These are phyloP conservation scores for Rattus norvegicus DNA, from an alignment of 2,113 vertebrate genomes.

Conservation along the genomic window DNA sequence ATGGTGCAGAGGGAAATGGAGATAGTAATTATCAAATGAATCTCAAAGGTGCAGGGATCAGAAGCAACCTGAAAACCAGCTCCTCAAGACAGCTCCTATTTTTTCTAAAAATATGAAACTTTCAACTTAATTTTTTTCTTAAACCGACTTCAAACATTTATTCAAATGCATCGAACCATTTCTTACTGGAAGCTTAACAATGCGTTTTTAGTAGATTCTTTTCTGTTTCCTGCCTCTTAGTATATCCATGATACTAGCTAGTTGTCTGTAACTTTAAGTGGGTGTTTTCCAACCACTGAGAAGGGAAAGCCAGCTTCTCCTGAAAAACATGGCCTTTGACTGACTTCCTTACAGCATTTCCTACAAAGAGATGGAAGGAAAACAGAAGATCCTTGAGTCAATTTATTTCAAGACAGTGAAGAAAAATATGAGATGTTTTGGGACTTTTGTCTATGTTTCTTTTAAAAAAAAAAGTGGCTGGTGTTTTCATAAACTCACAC, in stretches of 20 bases:
- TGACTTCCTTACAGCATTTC: background rate
- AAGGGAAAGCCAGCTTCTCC: background rate
- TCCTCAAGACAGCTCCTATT: background rate
- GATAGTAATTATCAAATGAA: slow-evolving; percentile 12
- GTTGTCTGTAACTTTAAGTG: background rate
- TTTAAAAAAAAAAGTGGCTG: slow-evolving; percentile 45
- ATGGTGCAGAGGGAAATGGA: slow-evolving; percentile 25
- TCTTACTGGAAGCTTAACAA: slow-evolving; percentile 26
- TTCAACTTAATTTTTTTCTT: slow-evolving; percentile 8
- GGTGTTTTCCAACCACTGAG: background rate
- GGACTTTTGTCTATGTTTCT: slow-evolving; percentile 7
- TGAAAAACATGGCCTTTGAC: background rate
- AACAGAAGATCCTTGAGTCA: slow-evolving; percentile 5
- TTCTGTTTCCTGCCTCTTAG: slow-evolving; percentile 18
- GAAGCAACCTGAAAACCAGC: background rate
- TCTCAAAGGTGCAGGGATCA: slow-evolving; percentile 25
- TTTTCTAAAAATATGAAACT: slow-evolving; percentile 56
- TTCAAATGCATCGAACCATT: background rate
- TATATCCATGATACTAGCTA: background rate
- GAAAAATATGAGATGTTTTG: background rate
- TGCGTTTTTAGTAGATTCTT: slow-evolving; percentile 11
- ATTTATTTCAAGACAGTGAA: slow-evolving; percentile 33
- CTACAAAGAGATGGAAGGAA: background rate
- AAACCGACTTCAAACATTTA: slow-evolving; percentile 23
- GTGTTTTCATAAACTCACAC: slow-evolving; percentile 47